A percentile compares a stretch with the other conserved stretches of the same genome.
These are phyloP conservation scores for Amiota communis DNA, from an alignment of 2,888 invertebrate species.

Conservation along the genomic window DNA sequence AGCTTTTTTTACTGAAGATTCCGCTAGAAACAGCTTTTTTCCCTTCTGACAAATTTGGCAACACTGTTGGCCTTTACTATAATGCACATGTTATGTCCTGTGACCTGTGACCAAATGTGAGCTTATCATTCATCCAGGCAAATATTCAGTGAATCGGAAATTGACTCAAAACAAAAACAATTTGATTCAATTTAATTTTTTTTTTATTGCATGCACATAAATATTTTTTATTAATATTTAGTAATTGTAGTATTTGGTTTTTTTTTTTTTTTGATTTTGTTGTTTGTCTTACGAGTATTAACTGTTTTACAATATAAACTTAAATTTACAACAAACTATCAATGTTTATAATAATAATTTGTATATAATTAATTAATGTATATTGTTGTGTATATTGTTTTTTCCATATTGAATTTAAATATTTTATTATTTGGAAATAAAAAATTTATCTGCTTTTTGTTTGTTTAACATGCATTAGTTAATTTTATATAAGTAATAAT, in stretches of 20 bases:
- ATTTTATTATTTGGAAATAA: slow-evolving; percentile 17
- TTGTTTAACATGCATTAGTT: slow-evolving; percentile 45
- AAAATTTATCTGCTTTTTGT: background rate
- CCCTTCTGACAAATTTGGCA: too few relatives aligned
- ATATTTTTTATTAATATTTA: slow-evolving; percentile 62
- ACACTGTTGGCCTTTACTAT: too few relatives aligned
- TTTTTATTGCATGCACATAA: slow-evolving; percentile 69
- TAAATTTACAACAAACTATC: slow-evolving; percentile 60
- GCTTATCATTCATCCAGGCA: too few relatives aligned
- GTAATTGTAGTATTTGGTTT: slow-evolving; percentile 44
- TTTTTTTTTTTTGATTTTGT: slow-evolving; percentile 30
- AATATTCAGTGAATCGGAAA: too few relatives aligned
- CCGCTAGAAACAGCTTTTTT: too few relatives aligned
- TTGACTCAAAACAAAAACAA: background rate
- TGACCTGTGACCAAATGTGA: too few relatives aligned
- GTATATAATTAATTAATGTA: slow-evolving; percentile 40
- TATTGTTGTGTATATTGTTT: slow-evolving; percentile 28
- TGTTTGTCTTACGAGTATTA: slow-evolving; percentile 29
- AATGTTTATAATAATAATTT: slow-evolving; percentile 46
- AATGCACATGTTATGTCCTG: too few relatives aligned
- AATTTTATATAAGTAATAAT: slow-evolving; percentile 38
- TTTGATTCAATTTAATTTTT: slow-evolving; percentile 31
- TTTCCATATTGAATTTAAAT: too few relatives aligned
- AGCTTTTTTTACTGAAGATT: too few relatives aligned
- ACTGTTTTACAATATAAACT: slow-evolving; percentile 42